Evolutionary conservation across 2,888 invertebrate species (phyloP).

Genomic region (Leucophora obtusa): DNA sequence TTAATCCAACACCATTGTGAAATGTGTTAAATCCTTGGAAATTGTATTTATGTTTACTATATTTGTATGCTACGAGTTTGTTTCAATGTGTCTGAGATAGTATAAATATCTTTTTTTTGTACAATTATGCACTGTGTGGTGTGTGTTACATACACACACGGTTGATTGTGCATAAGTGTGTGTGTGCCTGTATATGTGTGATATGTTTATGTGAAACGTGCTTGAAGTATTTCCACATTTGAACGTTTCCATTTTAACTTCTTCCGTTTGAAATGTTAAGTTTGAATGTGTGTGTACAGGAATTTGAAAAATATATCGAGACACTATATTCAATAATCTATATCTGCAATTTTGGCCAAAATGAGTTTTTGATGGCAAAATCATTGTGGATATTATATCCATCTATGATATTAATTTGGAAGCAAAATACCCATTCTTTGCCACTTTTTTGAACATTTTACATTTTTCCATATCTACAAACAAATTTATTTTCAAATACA

Average conservation of each 20-base stretch:
- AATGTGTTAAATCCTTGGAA: background rate
- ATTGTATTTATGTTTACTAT: slow-evolving; percentile 1
- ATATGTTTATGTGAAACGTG: slow-evolving; percentile 13
- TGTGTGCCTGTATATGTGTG: background rate
- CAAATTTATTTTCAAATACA: too few species aligned
- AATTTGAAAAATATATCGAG: too few species aligned
- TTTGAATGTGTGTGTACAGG: background rate
- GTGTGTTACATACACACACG: background rate
- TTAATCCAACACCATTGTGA: background rate
- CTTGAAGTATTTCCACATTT: slow-evolving; percentile 5
- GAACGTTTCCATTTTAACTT: background rate
- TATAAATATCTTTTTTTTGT: background rate
- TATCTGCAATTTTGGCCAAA: too few species aligned
- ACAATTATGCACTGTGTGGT: background rate
- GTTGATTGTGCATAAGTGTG: background rate
- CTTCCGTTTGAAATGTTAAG: background rate
- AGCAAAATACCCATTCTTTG: too few species aligned
- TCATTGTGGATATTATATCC: too few species aligned
- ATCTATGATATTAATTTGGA: too few species aligned
- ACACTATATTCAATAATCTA: too few species aligned
- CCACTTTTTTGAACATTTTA: too few species aligned
- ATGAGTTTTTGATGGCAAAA: too few species aligned
- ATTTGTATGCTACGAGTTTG: background rate
- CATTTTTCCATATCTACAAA: too few species aligned
- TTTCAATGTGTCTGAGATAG: background rate